Evolutionary conservation across 1,140 invertebrate genomes (phyloP).

Genomic region (Meloidogyne floridensis): DNA sequence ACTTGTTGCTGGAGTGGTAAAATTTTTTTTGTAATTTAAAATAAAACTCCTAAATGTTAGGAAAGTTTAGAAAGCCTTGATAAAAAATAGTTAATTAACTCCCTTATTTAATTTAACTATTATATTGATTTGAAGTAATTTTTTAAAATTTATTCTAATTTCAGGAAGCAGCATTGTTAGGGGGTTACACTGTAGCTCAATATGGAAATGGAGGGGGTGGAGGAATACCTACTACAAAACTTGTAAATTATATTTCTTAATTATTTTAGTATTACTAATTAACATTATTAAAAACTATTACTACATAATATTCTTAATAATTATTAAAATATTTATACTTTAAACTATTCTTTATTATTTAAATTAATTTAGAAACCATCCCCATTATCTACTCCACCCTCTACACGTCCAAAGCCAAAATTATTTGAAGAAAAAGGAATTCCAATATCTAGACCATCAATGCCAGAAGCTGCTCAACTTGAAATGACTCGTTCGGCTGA

Average conservation of each 20-base stretch:
- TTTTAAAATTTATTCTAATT: not conserved
- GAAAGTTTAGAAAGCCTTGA: no score
- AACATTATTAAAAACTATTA: no score
- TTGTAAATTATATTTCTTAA: constrained; percentile 27
- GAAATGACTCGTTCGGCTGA: constrained; percentile 52
- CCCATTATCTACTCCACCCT: not conserved
- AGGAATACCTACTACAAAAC: constrained; percentile 53
- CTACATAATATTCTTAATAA: no score
- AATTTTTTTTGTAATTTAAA: not conserved
- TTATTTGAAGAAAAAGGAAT: constrained; percentile 34
- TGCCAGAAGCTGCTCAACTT: constrained; percentile 43
- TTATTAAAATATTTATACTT: no score
- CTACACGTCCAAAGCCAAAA: constrained; percentile 13
- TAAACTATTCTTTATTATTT: not conserved
- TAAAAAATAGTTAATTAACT: no score
- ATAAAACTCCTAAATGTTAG: no score
- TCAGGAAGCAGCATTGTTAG: constrained; percentile 14
- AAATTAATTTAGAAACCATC: constrained; percentile 18
- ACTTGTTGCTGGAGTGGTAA: constrained; percentile 35
- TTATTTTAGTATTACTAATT: not conserved
- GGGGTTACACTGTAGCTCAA: constrained; percentile 26
- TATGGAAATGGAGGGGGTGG: not conserved
- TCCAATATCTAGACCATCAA: not conserved
- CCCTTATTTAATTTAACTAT: no score
- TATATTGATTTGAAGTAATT: no score